Conservation (phyloP, 2,797 vertebrate genomes). For the Rhinoraja longicauda region DNA sequence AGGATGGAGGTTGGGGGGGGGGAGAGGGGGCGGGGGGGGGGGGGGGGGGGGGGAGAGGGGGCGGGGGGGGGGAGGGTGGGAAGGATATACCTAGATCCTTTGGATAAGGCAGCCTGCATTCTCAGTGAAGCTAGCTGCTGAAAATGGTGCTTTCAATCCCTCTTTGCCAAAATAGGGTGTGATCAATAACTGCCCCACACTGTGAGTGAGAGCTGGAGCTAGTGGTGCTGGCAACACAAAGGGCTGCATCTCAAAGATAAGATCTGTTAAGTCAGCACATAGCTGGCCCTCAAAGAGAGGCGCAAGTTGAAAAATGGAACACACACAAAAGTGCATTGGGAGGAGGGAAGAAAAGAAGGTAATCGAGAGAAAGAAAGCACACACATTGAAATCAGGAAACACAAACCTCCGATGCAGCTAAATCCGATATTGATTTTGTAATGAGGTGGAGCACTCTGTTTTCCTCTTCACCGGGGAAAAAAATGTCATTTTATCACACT, state of each 20-base stretch:
- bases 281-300: background rate
- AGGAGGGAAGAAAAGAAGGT: background rate
- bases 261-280: background rate
- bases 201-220: background rate
- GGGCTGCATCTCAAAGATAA: slow-evolving; percentile 7
- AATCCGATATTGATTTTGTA: slow-evolving; percentile 26
- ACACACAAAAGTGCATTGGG: slow-evolving; percentile 5
- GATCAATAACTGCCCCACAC: slow-evolving; percentile 14
- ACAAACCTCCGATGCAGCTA: background rate
- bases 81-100: background rate
- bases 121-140: background rate
- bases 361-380: background rate
- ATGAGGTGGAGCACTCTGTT: background rate
- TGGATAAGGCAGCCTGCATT: background rate
- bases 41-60: background rate
- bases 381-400: no score
- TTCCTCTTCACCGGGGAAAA: background rate
- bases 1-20: no score
- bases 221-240: background rate
- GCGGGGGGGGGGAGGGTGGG: background rate
- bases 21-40: no score
- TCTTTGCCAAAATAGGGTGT: background rate
- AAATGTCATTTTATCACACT: background rate
- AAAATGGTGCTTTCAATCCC: background rate
- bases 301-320: background rate